These are phyloP conservation scores for Rutilus rutilus DNA, from an alignment of 2,113 vertebrate genomes.

Conservation along the genomic window DNA sequence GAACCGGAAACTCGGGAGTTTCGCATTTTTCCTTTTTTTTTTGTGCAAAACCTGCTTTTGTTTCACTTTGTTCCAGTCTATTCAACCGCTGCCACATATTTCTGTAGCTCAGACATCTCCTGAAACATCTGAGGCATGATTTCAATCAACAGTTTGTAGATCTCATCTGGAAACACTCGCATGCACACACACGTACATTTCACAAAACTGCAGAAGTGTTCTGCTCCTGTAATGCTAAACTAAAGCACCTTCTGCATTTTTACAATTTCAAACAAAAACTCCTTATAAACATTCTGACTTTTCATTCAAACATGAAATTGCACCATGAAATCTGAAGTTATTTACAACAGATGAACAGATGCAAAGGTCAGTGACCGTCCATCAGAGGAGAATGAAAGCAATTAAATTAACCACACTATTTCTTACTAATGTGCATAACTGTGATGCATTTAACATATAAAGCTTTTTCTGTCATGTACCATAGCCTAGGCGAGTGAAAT, in stretches of 20 bases:
- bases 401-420: background rate
- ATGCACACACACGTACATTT: background rate
- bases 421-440: background rate
- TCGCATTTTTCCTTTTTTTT: background rate
- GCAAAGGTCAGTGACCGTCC: background rate
- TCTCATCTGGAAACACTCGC: background rate
- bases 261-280: background rate
- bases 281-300: background rate
- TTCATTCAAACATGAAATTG: background rate
- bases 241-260: background rate
- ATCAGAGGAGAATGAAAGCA: background rate
- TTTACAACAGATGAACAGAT: background rate
- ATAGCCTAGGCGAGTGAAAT: background rate
- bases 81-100: background rate
- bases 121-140: background rate
- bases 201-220: background rate
- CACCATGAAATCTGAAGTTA: background rate
- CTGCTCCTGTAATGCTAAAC: background rate
- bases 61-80: conserved; percentile 13
- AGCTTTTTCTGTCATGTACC: background rate
- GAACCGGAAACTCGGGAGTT: conserved; percentile 20
- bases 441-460: background rate
- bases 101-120: conserved; percentile 5
- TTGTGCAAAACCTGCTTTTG: background rate
- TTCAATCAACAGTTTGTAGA: conserved; percentile 18